These are phyloP conservation scores for Muschampia plurimacula DNA, from an alignment of 2,888 invertebrate genomes.

Conservation along the genomic window DNA sequence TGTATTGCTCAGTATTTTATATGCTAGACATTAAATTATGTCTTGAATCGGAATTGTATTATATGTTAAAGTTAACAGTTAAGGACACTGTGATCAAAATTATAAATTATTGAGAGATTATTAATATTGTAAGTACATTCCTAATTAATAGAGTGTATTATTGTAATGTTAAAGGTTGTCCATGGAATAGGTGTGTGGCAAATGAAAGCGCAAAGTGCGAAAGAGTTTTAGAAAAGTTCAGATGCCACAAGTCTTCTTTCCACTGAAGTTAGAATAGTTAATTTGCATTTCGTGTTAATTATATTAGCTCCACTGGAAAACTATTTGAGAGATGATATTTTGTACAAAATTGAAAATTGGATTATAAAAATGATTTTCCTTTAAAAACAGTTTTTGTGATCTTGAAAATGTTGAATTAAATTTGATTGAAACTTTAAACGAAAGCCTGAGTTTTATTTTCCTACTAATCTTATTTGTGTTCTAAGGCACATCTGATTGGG, in stretches of 20 bases:
- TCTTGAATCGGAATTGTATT: conserved; percentile 81
- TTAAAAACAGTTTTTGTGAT: conserved; percentile 72
- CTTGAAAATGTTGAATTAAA: conserved; percentile 83
- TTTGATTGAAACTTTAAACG: conserved; percentile 72
- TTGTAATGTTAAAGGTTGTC: conserved; percentile 79
- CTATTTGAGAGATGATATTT: conserved; percentile 79
- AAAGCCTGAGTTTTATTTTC: conserved; percentile 57
- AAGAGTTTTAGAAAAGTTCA: conserved; percentile 58
- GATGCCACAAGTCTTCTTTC: conserved; percentile 64
- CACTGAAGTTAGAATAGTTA: conserved; percentile 62
- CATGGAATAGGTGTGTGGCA: conserved; percentile 50
- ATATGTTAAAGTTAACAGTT: conserved; percentile 82
- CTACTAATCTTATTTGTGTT: background rate
- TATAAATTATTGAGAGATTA: conserved; percentile 86
- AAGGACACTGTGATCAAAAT: conserved; percentile 85
- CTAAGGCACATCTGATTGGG: no score
- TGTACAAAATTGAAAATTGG: conserved; percentile 82
- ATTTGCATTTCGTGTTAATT: conserved; percentile 71
- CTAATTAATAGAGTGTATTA: conserved; percentile 80
- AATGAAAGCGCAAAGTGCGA: conserved; percentile 34
- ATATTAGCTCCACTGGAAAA: conserved; percentile 65
- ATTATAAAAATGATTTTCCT: conserved; percentile 73
- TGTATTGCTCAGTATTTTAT: conserved; percentile 84
- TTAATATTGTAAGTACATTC: conserved; percentile 84
- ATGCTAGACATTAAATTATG: conserved; percentile 64